Base-by-base conservation (phyloP, 2,113 vertebrate species). In the Actinemys pallida region DNA sequence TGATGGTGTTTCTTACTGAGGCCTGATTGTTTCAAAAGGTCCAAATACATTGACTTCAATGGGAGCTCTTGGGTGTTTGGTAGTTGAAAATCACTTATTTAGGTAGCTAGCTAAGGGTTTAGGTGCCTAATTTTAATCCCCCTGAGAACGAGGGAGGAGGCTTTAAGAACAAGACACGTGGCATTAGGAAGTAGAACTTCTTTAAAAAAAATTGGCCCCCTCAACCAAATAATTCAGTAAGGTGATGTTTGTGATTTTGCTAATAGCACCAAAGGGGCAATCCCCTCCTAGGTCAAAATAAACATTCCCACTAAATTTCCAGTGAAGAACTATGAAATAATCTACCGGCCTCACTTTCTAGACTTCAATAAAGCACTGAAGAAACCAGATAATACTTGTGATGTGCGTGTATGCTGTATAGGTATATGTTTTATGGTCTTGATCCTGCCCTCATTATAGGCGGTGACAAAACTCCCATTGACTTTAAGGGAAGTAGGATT, bases 291-390 rank as follows among this genome's bases (percentile, higher is more conserved):
- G 88, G 88, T 96, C 95, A 97, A 97, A 95, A 95, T 56, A 92
- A 94, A 80, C 95, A 92, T 84, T 96, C 90, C 1, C 2, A 90
- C 86, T 80, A 91, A 94, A 81, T 89, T 98, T 95, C 91, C 96
- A 84, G 83, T 96, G 96, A 98, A 92, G 62, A 88, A 13, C 27
- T 54, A 69, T 13, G 35, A 89, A 95, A 94, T 1, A 1, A 94
- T 98, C 97, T 89, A 95, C 29, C 78, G 84, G 57, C n/a, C 92
- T 96, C 92, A 85, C 90, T 98, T 97, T 86, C 92, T 94, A 83
- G 87, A 89, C 93, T 96, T 54, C 96, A 98, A 96, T 90, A 94
- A 97, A 97, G 84, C 82, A 86, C 94, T 76, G 81, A 91, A 95
- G 92, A 82, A 97, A 87, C 91, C n/a, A 93, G 93, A 87, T 62